Conservation (phyloP, 2,797 vertebrate species). For the Manis javanica region DNA sequence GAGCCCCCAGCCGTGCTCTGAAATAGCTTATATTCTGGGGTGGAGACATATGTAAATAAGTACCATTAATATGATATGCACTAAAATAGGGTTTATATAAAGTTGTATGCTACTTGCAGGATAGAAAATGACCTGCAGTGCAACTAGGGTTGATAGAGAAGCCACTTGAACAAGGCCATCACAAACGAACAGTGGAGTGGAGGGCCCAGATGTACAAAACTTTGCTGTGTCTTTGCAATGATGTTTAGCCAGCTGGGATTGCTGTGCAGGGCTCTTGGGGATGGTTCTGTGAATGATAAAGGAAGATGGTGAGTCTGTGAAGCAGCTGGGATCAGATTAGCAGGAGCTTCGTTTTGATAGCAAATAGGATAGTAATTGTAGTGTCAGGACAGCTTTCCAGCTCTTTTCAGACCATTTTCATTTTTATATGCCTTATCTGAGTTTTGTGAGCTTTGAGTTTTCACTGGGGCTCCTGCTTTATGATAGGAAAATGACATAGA, state of each 20-base stretch:
- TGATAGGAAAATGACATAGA: neutral
- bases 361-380: neutral
- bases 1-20: neutral
- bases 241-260: neutral
- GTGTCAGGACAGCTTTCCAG: neutral
- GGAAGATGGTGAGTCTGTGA: neutral
- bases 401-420: neutral
- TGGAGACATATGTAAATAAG: neutral
- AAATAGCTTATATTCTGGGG: neutral
- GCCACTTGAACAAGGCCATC: neutral
- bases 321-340: neutral
- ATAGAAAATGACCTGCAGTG: neutral
- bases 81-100: neutral
- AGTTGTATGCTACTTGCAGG: neutral
- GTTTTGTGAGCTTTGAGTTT: slow-evolving; percentile 45
- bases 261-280: fast-evolving
- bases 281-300: fast-evolving
- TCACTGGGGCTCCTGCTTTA: neutral
- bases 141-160: neutral
- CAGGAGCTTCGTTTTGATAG: neutral
- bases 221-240: fast-evolving
- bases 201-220: neutral
- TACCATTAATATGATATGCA: neutral
- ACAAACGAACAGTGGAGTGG: neutral
- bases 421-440: neutral